These are phyloP conservation scores for Netta rufina DNA, from an alignment of 2,797 vertebrate species.

Conservation along the genomic window DNA sequence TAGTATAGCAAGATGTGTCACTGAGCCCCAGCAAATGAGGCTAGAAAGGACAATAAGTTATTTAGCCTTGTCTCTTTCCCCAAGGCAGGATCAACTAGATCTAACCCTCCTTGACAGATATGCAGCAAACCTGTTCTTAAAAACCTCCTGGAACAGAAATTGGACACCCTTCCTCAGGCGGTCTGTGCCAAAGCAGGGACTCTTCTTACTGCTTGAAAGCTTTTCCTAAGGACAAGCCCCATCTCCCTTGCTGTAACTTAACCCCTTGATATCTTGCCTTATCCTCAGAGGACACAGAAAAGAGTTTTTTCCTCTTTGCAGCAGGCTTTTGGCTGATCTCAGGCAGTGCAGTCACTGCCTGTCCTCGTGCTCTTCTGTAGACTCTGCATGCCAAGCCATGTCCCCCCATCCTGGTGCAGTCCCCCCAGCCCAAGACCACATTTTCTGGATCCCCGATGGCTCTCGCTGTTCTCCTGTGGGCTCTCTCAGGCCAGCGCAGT, in stretches of 20 bases:
- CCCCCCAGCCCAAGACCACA: background rate
- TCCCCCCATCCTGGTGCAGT: background rate
- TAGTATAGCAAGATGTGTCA: background rate
- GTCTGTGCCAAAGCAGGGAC: background rate
- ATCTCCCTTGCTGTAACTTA: conserved; percentile 1
- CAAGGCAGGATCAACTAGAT: conserved; percentile 53
- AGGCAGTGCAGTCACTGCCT: background rate
- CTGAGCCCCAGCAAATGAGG: background rate
- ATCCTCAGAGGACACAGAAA: background rate
- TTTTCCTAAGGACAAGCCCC: background rate
- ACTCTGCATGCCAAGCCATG: background rate
- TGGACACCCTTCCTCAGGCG: conserved; percentile 25
- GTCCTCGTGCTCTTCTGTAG: background rate
- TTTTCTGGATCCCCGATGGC: background rate
- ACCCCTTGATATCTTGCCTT: conserved; percentile 8
- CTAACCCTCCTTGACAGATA: conserved; percentile 60
- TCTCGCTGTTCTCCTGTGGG: background rate
- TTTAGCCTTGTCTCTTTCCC: conserved; percentile 26
- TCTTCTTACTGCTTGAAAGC: background rate
- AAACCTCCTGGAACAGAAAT: conserved; percentile 10
- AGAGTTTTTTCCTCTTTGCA: background rate
- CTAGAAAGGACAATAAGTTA: conserved; percentile 17
- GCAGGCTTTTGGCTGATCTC: background rate
- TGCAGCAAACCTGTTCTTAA: conserved; percentile 28
- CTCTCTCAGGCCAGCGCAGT: background rate